Base-by-base conservation (phyloP, 2,797 vertebrate genomes). In the Centropyge bicolor region DNA sequence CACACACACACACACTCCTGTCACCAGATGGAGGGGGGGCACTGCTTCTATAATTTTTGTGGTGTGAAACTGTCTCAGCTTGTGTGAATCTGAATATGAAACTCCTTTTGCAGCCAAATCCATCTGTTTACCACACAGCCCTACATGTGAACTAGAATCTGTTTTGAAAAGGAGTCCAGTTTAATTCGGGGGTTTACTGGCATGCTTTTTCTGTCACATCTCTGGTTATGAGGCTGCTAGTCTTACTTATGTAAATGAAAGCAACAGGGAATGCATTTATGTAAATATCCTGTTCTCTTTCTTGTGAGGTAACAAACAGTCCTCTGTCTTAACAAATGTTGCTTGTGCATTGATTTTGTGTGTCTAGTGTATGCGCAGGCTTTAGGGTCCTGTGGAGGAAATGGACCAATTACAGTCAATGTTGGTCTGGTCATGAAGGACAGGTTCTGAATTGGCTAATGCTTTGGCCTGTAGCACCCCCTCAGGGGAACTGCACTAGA, bases 41-140 rank as follows among this genome's bases (percentile, higher is more conserved):
- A 1, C 52, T 81, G 83, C 70, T 75, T 80, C 63, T 57, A 81
- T 86, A 41, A 85, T 85, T 82, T 81, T 75, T 72, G 68, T 82
- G 78, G 82, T 83, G 85, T 86, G 87, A 91, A 89, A 86, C 70
- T 79, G 70, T 89, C 81, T 88, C 77, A 61, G 85, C 75, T 85
- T 82, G 84, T 87, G 80, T 63, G 82, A 84, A 83, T 78, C 84
- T 86, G 83, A 91, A 81, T 82, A 56, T 84, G 74, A 84, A 89
- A 81, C 43, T 86, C 78, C 81, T 80, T 87, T 91, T 91, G 78
- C 80, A 86, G 87, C 83, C 86, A 86, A 60, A 88, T 91, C 89
- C 85, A 85, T 89, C 88, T 87, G 90, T 88, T 89, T 86, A 74
- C 55, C 74, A 70, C 85, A 76, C 80, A 86, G 80, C 54, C 8